Evolutionary conservation across 2,113 vertebrate genomes (phyloP).

Genomic region (Chloroceryle aenea): DNA sequence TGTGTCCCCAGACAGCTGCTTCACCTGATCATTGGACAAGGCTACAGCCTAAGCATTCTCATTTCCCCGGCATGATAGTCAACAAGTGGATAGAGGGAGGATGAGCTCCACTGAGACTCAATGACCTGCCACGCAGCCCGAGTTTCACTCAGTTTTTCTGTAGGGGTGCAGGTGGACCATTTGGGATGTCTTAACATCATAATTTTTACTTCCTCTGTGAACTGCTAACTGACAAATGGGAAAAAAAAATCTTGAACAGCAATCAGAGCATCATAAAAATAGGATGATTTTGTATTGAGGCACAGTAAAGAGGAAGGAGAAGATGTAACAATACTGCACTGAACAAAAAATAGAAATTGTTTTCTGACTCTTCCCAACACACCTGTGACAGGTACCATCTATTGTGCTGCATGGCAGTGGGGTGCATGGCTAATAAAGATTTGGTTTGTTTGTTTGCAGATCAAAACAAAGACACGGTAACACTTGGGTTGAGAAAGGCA

Average conservation of each 20-base stretch:
- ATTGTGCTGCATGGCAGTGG: neutral
- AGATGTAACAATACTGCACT: neutral
- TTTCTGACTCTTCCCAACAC: neutral
- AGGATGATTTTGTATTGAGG: neutral
- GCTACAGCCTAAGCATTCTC: neutral
- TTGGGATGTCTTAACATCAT: neutral
- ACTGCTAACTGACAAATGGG: neutral
- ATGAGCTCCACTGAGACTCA: rapidly evolving
- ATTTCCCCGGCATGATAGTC: neutral
- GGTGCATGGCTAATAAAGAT: neutral
- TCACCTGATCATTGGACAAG: neutral
- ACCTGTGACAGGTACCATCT: neutral
- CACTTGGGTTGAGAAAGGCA: neutral
- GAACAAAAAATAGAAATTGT: neutral
- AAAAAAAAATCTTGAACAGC: neutral
- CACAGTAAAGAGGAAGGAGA: neutral
- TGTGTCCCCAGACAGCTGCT: neutral
- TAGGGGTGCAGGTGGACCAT: rapidly evolving
- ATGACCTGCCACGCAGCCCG: neutral
- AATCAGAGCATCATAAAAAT: neutral
- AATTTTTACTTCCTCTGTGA: neutral
- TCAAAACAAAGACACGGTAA: neutral
- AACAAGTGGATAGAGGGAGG: neutral
- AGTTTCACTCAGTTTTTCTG: neutral
- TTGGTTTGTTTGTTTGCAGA: neutral